phyloP scores from a whole-genome alignment of 1,140 invertebrate genomes.

The Papilio glaucus region DNA sequence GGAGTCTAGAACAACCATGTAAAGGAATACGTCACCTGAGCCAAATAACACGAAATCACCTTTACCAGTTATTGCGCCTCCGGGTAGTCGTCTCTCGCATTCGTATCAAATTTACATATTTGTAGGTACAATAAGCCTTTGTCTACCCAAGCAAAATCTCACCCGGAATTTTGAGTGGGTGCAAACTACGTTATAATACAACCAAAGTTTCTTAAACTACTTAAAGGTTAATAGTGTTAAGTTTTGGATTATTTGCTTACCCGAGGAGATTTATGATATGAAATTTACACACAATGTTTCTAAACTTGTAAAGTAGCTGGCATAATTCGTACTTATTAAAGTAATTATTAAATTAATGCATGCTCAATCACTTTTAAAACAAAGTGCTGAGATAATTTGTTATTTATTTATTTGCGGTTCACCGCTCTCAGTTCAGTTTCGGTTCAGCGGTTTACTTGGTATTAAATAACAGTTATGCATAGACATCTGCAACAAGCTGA shows the following conservation, averaged over 20 bases:
- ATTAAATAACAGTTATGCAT: too few relatives aligned
- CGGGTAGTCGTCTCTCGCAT: background rate
- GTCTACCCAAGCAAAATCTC: slow-evolving; percentile 8
- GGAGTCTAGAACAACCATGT: too few relatives aligned
- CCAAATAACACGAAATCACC: slow-evolving; percentile 17
- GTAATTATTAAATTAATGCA: too few relatives aligned
- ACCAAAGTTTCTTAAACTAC: slow-evolving; percentile 16
- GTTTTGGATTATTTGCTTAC: slow-evolving; percentile 8
- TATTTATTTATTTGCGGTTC: too few relatives aligned
- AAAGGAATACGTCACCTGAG: background rate
- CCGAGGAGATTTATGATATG: slow-evolving; percentile 4
- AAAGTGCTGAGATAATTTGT: too few relatives aligned
- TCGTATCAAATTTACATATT: slow-evolving; percentile 25
- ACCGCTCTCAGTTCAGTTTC: too few relatives aligned
- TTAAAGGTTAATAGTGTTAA: background rate
- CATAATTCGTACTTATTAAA: too few relatives aligned
- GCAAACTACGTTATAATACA: slow-evolving; percentile 25
- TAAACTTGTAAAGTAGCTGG: too few relatives aligned
- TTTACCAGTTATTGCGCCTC: slow-evolving; percentile 20
- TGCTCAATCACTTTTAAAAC: too few relatives aligned
- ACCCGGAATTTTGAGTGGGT: background rate
- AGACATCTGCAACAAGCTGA: too few relatives aligned
- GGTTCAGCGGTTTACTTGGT: too few relatives aligned
- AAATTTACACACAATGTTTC: too few relatives aligned
- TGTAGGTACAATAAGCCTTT: slow-evolving; percentile 7